Evolutionary conservation across 2,888 invertebrate species (phyloP).

Genomic region (Eucera pruinosa): DNA sequence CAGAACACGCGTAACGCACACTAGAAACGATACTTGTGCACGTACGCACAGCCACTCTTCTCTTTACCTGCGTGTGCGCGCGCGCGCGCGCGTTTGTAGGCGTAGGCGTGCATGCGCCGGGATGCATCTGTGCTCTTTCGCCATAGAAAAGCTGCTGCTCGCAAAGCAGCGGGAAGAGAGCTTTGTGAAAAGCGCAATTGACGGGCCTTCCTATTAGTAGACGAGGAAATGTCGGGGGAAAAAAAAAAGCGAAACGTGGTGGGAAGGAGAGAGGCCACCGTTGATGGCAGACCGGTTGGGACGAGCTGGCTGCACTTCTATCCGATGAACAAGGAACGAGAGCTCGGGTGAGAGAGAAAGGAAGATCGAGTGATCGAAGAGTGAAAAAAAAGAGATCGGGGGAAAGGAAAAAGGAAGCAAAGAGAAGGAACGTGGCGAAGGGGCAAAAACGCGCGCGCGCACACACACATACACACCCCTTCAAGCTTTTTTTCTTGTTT

Average conservation of each 20-base stretch:
- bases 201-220: constrained; percentile 75
- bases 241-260: constrained; percentile 48
- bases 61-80: no score
- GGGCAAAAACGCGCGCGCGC: constrained; percentile 32
- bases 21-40: not conserved
- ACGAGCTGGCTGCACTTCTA: constrained; percentile 10
- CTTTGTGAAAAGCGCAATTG: constrained; percentile 79
- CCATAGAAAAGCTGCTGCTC: constrained; percentile 55
- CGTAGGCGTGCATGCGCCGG: constrained; percentile 38
- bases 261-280: constrained; percentile 20
- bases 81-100: not conserved
- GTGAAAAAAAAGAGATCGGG: not conserved
- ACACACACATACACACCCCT: constrained; percentile 42
- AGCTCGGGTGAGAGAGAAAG: not conserved
- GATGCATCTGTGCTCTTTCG: constrained; percentile 54
- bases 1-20: constrained; percentile 6
- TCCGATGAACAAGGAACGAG: constrained; percentile 7
- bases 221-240: constrained; percentile 70
- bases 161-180: constrained; percentile 63
- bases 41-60: no score
- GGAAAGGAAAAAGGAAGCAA: not conserved
- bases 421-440: not conserved
- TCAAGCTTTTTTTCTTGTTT: not conserved
- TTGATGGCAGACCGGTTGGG: constrained; percentile 24
- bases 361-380: constrained; percentile 4